Evolutionary conservation across 1,140 invertebrate genomes (phyloP), one percentile per base, ranked within the genome.

Genomic region (Drosophila funebris): DNA sequence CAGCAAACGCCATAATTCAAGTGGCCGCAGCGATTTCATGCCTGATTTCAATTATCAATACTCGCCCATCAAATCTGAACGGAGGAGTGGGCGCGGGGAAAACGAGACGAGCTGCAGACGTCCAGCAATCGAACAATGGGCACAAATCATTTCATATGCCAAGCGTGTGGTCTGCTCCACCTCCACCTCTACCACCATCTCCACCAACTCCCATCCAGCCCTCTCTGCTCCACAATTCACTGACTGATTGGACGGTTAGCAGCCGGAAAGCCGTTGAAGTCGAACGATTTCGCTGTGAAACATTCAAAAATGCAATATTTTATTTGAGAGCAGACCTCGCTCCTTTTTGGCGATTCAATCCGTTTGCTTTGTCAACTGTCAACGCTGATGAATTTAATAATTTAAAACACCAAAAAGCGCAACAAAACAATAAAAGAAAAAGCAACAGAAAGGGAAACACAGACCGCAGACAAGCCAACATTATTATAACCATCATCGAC

Each of bases 21-120:
- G 82, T 87, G 78, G 82, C 82, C 78, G 72, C 83, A 76, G 72
- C 78, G 83, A 87, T 87, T 87, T 87, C 75, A 88, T 87, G 82
- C 82, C 78, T 88, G 82, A 87, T 87, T 87, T 87, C 79, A 88
- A 88, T 87, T 88, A 87, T 87, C 83, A 87, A 87, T 87, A 88
- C 68, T 58, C 78, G 70, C 77, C 77, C 76, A 85, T 62, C 73
- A 61, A 76, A 68, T 6, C 2, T 3, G 27, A 52, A 16, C 4
- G 29, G 31, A 5, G n/a, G 3, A 33, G n/a, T 22, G 46, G 27
- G n/a, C 24, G 52, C n/a, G 52, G 22, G 31, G 44, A 9, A n/a
- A 14, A 48, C 43, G 36, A 50, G 53, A 54, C 68, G 41, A 67
- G 16, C 33, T 27, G 58, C 61, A 77, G 46, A 58, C 66, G 63